phyloP scores from a whole-genome alignment of 2,888 invertebrate genomes.

The Patella pellucida region DNA sequence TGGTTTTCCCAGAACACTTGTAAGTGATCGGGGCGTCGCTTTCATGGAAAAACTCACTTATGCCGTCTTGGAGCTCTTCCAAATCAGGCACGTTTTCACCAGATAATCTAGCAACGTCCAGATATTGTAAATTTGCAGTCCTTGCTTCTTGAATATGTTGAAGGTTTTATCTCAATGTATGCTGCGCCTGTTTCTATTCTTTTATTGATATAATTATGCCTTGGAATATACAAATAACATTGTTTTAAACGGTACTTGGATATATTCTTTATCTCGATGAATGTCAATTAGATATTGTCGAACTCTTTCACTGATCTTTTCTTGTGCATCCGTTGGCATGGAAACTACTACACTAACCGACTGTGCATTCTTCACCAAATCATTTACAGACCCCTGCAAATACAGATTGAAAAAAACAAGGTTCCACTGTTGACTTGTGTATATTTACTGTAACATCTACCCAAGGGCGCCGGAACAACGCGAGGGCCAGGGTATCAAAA shows the following conservation, averaged over 20 bases:
- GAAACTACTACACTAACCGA: neutral
- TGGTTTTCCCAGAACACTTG: constrained; percentile 24
- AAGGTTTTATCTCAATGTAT: no score
- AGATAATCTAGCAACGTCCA: neutral
- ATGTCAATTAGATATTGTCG: neutral
- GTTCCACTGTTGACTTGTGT: neutral
- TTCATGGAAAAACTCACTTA: constrained; percentile 28
- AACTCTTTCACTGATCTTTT: neutral
- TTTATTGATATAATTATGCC: no score
- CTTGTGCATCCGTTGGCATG: neutral
- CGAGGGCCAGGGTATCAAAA: no score
- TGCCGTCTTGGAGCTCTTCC: constrained; percentile 14
- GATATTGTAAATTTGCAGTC: no score
- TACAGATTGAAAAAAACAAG: neutral
- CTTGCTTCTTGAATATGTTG: no score
- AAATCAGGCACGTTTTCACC: constrained; percentile 12
- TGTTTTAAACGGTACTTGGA: neutral
- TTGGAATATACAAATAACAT: neutral
- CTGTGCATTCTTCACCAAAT: neutral
- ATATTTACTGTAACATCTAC: neutral
- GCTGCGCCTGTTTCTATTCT: no score
- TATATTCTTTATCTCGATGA: neutral
- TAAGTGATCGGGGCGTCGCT: constrained; percentile 32
- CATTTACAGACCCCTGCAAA: neutral
- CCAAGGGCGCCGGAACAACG: no score